phyloP scores from a whole-genome alignment of 2,888 invertebrate species.

The Lasius fuliginosus region DNA sequence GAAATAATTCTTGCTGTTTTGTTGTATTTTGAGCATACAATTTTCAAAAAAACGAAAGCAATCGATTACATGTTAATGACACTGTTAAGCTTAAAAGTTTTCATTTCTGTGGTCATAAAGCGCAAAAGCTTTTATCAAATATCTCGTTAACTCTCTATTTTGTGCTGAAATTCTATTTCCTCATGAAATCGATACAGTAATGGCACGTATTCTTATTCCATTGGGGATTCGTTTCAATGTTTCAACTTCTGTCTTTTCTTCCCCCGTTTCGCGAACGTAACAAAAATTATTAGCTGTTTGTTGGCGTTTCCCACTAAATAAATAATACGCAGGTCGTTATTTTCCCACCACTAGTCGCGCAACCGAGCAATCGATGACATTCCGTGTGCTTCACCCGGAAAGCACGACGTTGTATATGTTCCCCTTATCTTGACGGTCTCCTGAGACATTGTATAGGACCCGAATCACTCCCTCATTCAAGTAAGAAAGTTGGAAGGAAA shows the following conservation, averaged over 20 bases:
- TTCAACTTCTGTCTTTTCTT: constrained; percentile 8
- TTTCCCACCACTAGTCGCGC: constrained; percentile 59
- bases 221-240: constrained; percentile 3
- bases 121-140: constrained; percentile 14
- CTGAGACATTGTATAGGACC: constrained; percentile 30
- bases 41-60: constrained; percentile 19
- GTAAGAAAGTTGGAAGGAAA: constrained; percentile 39
- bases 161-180: not conserved
- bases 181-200: constrained; percentile 5
- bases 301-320: constrained; percentile 69
- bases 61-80: not conserved
- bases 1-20: constrained; percentile 15
- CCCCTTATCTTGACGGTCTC: constrained; percentile 43
- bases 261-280: constrained; percentile 30
- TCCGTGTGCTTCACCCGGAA: constrained; percentile 57
- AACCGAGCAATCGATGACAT: constrained; percentile 68
- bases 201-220: not conserved
- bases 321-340: constrained; percentile 70
- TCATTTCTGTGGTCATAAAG: not conserved
- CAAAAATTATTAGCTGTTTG: constrained; percentile 68
- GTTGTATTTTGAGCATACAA: constrained; percentile 17
- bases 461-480: constrained; percentile 26
- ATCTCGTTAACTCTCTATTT: constrained; percentile 8
- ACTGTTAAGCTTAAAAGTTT: not conserved
- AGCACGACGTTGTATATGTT: constrained; percentile 18